phyloP scores from a whole-genome alignment of 2,888 invertebrate species.

The Tenthredo livida region DNA sequence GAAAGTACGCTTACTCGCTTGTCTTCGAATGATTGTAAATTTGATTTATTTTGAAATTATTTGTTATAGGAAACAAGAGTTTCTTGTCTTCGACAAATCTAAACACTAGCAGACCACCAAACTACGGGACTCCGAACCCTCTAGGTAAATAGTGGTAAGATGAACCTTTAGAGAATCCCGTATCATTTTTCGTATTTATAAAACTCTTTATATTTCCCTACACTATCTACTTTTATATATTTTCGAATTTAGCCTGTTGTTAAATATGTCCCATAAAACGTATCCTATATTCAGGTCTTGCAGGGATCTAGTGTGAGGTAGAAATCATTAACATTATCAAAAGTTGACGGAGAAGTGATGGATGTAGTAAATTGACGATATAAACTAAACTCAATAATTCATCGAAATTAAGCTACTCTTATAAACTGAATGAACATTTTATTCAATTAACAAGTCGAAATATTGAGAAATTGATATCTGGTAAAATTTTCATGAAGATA shows the following conservation, averaged over 20 bases:
- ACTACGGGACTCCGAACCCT: slow-evolving; percentile 73
- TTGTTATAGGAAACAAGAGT: slow-evolving; percentile 69
- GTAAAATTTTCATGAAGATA: too few relatives aligned
- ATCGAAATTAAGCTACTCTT: background rate
- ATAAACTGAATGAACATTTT: background rate
- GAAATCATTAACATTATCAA: slow-evolving; percentile 68
- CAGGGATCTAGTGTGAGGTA: slow-evolving; percentile 75
- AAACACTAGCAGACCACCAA: slow-evolving; percentile 68
- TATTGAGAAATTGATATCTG: too few relatives aligned
- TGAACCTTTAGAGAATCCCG: slow-evolving; percentile 48
- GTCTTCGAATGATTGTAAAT: background rate
- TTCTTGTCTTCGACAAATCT: slow-evolving; percentile 72
- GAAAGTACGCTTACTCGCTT: background rate
- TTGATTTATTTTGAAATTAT: background rate
- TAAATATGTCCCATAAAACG: slow-evolving; percentile 59
- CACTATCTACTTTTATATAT: slow-evolving; percentile 62
- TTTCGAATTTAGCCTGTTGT: slow-evolving; percentile 48
- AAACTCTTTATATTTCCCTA: slow-evolving; percentile 58
- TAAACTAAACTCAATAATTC: background rate
- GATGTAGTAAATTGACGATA: slow-evolving; percentile 34
- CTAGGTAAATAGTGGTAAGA: slow-evolving; percentile 70
- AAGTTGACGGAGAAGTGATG: slow-evolving; percentile 43
- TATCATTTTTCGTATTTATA: slow-evolving; percentile 57
- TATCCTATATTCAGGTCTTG: slow-evolving; percentile 73
- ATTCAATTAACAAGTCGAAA: too few relatives aligned